phyloP scores from a whole-genome alignment of 2,888 invertebrate genomes.

The Rhagonycha lutea region DNA sequence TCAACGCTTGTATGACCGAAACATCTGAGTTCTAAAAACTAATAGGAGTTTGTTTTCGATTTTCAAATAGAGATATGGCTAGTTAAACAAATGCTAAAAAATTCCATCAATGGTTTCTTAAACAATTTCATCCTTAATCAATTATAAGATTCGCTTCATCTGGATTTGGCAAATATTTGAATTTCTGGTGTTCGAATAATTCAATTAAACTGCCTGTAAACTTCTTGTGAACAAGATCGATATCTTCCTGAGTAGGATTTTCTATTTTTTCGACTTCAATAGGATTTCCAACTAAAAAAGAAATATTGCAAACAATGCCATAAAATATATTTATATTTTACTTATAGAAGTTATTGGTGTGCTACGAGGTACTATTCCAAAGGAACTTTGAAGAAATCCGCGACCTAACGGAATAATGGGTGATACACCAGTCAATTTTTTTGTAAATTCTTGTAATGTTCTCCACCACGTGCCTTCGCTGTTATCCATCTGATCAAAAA shows the following conservation, averaged over 20 bases:
- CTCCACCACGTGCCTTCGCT: constrained; percentile 72
- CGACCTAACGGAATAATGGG: constrained; percentile 79
- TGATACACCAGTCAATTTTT: constrained; percentile 71
- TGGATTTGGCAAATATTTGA: constrained; percentile 69
- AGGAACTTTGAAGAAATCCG: constrained; percentile 90
- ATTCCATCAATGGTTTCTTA: neutral
- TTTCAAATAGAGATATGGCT: too few species aligned
- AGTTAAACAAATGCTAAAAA: neutral
- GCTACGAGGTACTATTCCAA: constrained; percentile 83
- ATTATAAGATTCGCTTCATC: constrained; percentile 50
- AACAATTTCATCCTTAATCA: neutral
- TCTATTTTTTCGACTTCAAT: constrained; percentile 73
- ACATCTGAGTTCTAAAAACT: too few species aligned
- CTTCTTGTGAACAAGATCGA: constrained; percentile 74
- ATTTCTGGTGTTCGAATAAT: constrained; percentile 83
- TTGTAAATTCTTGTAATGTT: constrained; percentile 69
- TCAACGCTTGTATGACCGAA: too few species aligned
- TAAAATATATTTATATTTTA: constrained; percentile 57
- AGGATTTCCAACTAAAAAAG: constrained; percentile 77
- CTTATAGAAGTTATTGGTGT: constrained; percentile 84
- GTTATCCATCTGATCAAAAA: constrained; percentile 76
- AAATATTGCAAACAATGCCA: constrained; percentile 8
- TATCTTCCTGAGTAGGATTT: constrained; percentile 76
- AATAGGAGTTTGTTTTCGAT: too few species aligned
- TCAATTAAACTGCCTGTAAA: constrained; percentile 71